phyloP scores from a whole-genome alignment of 2,888 invertebrate genomes.

The Parnassius glacialis region DNA sequence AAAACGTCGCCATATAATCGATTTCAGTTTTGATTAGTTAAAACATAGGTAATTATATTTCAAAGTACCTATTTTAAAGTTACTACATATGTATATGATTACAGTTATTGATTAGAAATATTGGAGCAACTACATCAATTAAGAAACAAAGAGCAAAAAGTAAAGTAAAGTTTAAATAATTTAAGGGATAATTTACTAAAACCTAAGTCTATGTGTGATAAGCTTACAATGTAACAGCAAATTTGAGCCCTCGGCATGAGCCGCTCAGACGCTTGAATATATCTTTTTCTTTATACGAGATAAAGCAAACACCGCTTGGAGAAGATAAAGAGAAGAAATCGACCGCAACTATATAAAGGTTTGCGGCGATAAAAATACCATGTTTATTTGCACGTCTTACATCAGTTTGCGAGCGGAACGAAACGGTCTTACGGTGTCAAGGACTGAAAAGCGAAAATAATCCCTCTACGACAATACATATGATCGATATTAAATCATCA shows the following conservation, averaged over 20 bases:
- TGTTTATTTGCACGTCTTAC: slow-evolving; percentile 81
- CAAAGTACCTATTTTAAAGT: too few relatives aligned
- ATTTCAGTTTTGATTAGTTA: slow-evolving; percentile 15
- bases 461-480: slow-evolving; percentile 48
- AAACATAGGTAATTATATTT: slow-evolving; percentile 6
- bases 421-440: slow-evolving; percentile 51
- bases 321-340: slow-evolving; percentile 79
- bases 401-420: slow-evolving; percentile 58
- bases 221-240: slow-evolving; percentile 21
- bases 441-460: slow-evolving; percentile 47
- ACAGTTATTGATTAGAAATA: too few relatives aligned
- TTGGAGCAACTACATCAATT: too few relatives aligned
- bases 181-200: not conserved
- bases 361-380: slow-evolving; percentile 78
- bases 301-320: slow-evolving; percentile 77
- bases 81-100: too few relatives aligned
- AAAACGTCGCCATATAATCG: slow-evolving; percentile 43
- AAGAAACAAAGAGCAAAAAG: not conserved
- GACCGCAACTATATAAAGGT: slow-evolving; percentile 81
- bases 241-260: slow-evolving; percentile 31
- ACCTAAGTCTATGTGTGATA: not conserved
- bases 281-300: slow-evolving; percentile 70
- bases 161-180: not conserved
- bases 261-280: slow-evolving; percentile 54
- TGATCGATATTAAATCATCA: slow-evolving; percentile 46